A percentile compares a stretch with the other conserved stretches of the same genome.
phyloP scores from a whole-genome alignment of 2,797 vertebrate species.

The Gouania willdenowi region DNA sequence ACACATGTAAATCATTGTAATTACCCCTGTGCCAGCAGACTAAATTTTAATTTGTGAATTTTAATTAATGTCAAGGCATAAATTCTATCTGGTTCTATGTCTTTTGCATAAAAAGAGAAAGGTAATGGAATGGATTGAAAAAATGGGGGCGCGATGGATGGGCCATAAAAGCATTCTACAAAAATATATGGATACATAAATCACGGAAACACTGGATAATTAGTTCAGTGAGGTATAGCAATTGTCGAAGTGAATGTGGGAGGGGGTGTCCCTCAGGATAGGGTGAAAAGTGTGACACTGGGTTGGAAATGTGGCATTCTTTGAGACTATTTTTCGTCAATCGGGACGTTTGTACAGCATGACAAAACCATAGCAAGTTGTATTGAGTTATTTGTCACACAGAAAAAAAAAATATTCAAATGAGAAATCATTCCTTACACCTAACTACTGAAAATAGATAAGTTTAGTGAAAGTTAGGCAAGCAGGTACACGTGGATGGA shows the following conservation, averaged over 20 bases:
- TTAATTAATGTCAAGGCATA: conserved; percentile 28
- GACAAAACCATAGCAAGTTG: too few species aligned
- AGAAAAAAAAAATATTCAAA: too few species aligned
- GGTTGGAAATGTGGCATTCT: background rate
- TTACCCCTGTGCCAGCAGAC: conserved; percentile 2
- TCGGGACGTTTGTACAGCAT: too few species aligned
- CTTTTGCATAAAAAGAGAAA: background rate
- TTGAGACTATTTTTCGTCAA: background rate
- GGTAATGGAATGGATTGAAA: background rate
- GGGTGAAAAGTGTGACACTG: background rate
- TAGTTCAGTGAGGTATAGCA: conserved; percentile 10
- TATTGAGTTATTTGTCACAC: too few species aligned
- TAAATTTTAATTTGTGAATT: conserved; percentile 24
- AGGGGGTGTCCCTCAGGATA: conserved; percentile 1
- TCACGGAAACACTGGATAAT: conserved; percentile 18
- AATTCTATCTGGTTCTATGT: conserved; percentile 17
- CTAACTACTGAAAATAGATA: too few species aligned
- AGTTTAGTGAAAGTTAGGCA: too few species aligned
- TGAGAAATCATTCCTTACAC: too few species aligned
- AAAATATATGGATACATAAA: conserved; percentile 27
- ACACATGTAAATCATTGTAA: conserved; percentile 11
- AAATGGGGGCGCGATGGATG: background rate
- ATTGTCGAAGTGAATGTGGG: background rate
- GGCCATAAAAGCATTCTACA: conserved; percentile 14
- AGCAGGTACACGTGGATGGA: too few species aligned